Base-by-base conservation (phyloP, 1,140 invertebrate genomes). In the Aphelenchoides fujianensis region DNA sequence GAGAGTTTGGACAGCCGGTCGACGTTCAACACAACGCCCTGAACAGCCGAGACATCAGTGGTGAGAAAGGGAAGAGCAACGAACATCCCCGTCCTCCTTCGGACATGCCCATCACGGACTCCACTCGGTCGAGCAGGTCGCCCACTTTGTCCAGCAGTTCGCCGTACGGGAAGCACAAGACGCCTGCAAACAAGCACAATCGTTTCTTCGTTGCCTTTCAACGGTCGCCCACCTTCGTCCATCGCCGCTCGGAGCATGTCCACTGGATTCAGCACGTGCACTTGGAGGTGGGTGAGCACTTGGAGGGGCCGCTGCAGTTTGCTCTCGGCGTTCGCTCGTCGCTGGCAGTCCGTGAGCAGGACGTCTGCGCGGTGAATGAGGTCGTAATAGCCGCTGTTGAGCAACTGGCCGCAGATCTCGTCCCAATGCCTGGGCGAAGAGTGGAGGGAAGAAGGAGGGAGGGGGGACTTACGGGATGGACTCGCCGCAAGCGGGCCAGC, bases 91-190 rank as follows among this genome's bases (percentile, higher is more conserved):
- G 37, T 34, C 71, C 70, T 27, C 74, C 75, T 34, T 81, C 76
- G 9, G 34, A 34, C 57, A 62, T 57, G 23, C 68, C 34, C 1
- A 83, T 71, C 53, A 79, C 71, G 32, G 41, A 37, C 41, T 84
- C 80, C 12, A 83, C 73, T 57, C 36, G 55, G 41, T 73, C 70
- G 27, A 83, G 61, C 59, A 83, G 68, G 19, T 66, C 41, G 34
- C 81, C 81, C 7, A 76, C 64, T 67, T 78, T 73, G 67, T 83
- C 82, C 9, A 83, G 71, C 41, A 83, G 63, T 2, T 72, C 59
- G n/a, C 82, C 82, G 67, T 83, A 83, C 0, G 82, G 82, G 57
- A 83, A 83, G 59, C 82, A 83, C 23, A 81, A 72, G 35, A 83
- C 79, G 30, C 82, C 79, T 80, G 52, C 66, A 69, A n/a, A n/a